A percentile compares a stretch with the other conserved stretches of the same genome.
phyloP scores from a whole-genome alignment of 2,113 vertebrate genomes.

The Speoplatyrhinus poulsoni region DNA sequence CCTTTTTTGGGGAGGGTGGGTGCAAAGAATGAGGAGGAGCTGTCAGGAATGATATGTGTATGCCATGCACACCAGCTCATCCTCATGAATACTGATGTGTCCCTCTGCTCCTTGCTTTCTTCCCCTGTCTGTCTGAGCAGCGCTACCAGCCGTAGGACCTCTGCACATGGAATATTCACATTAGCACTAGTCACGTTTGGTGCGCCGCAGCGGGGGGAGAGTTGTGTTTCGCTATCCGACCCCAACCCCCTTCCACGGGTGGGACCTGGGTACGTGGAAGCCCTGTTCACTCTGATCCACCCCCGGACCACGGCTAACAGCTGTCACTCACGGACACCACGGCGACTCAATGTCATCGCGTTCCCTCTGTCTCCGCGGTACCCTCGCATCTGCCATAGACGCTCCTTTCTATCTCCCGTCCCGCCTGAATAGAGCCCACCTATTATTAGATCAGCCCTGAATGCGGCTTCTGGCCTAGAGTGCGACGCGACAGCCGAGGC shows the following conservation, averaged over 20 bases:
- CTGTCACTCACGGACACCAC: slow-evolving; percentile 18
- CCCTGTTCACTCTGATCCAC: slow-evolving; percentile 60
- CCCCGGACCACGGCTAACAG: slow-evolving; percentile 37
- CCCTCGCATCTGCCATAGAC: background rate
- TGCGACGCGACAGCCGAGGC: background rate
- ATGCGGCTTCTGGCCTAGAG: background rate
- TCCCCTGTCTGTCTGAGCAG: slow-evolving; percentile 37
- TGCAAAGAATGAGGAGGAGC: background rate
- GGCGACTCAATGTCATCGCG: background rate
- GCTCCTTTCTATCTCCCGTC: background rate
- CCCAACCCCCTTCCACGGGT: slow-evolving; percentile 26
- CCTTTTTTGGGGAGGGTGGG: background rate
- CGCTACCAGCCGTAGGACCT: slow-evolving; percentile 52
- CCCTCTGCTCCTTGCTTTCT: slow-evolving; percentile 27
- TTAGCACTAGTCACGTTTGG: slow-evolving; percentile 57
- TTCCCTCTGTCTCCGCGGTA: background rate
- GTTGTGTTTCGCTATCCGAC: slow-evolving; percentile 39
- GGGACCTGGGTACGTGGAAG: slow-evolving; percentile 55
- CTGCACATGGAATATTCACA: slow-evolving; percentile 67
- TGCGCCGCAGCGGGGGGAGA: slow-evolving; percentile 41
- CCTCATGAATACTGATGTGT: slow-evolving; percentile 30
- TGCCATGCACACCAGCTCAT: slow-evolving; percentile 15
- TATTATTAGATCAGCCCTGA: slow-evolving; percentile 10
- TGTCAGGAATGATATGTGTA: background rate
- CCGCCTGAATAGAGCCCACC: slow-evolving; percentile 4